These are phyloP conservation scores for Aleiodes sp. DNA, from an alignment of 1,140 invertebrate genomes.

Conservation along the genomic window DNA sequence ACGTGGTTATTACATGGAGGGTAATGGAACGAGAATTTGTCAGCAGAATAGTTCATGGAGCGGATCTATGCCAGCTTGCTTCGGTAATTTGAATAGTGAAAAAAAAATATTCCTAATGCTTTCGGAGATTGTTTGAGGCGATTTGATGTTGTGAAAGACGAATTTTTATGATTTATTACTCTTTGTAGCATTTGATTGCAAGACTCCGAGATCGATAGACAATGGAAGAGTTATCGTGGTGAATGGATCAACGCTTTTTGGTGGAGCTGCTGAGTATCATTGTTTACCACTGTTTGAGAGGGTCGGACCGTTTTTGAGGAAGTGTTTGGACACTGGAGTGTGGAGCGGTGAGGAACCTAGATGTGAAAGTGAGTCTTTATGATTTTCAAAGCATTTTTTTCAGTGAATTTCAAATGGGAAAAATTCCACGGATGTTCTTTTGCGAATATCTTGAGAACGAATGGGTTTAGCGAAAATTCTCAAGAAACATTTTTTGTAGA, in stretches of 20 bases:
- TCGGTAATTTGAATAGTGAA: slow-evolving; percentile 81
- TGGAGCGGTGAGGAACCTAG: slow-evolving; percentile 86
- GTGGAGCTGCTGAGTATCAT: slow-evolving; percentile 85
- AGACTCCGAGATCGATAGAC: slow-evolving; percentile 78
- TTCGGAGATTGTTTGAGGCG: background rate
- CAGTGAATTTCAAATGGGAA: background rate
- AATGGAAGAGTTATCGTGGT: slow-evolving; percentile 88
- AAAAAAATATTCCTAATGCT: no score
- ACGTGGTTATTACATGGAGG: slow-evolving; percentile 81
- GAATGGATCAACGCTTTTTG: slow-evolving; percentile 83
- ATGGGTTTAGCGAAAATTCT: no score
- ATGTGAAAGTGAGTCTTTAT: slow-evolving; percentile 71
- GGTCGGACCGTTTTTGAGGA: slow-evolving; percentile 81
- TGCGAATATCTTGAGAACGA: no score
- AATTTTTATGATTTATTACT: slow-evolving; percentile 34
- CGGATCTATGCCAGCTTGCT: slow-evolving; percentile 80
- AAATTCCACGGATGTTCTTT: no score
- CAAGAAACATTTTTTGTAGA: no score
- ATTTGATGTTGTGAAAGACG: background rate
- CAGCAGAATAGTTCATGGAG: slow-evolving; percentile 84
- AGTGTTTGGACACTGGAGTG: slow-evolving; percentile 81
- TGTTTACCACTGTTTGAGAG: slow-evolving; percentile 87
- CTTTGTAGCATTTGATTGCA: slow-evolving; percentile 82
- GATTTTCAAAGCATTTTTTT: background rate
- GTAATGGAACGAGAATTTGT: slow-evolving; percentile 82